A percentile compares a stretch with the other conserved stretches of the same genome.
These are phyloP conservation scores for Bombus confusus DNA, from an alignment of 1,140 invertebrate genomes.

Conservation along the genomic window DNA sequence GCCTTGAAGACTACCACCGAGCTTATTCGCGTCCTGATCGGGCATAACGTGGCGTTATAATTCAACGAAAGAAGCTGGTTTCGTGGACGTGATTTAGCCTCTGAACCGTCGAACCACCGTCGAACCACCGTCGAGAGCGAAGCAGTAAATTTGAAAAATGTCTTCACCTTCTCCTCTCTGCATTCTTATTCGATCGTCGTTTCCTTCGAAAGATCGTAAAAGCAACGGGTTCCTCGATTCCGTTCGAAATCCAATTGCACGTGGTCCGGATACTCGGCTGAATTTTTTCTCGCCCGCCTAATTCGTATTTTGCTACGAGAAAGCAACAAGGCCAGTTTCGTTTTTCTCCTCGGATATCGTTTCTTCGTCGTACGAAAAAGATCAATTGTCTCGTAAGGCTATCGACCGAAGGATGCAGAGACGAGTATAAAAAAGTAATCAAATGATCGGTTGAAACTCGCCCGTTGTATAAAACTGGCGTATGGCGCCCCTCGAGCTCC, in stretches of 20 bases:
- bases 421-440: constrained; percentile 24
- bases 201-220: constrained; percentile 18
- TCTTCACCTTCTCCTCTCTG: neutral
- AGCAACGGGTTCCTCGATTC: neutral
- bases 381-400: neutral
- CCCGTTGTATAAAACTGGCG: neutral
- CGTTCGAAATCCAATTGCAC: neutral
- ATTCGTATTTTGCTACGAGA: neutral
- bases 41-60: constrained; percentile 58
- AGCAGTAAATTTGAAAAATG: neutral
- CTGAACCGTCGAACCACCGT: neutral
- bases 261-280: neutral
- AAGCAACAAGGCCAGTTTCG: neutral
- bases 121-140: neutral
- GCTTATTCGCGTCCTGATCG: constrained; percentile 54
- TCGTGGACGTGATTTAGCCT: constrained; percentile 48
- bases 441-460: constrained; percentile 24
- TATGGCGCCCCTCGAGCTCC: constrained; percentile 13
- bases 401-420: neutral
- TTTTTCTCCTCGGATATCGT: neutral
- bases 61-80: constrained; percentile 43
- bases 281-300: neutral
- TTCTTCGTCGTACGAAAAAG: neutral
- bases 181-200: neutral
- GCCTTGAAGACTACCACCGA: constrained; percentile 35